Evolutionary conservation across 2,888 invertebrate genomes (phyloP).

Genomic region (Heliconius sara): DNA sequence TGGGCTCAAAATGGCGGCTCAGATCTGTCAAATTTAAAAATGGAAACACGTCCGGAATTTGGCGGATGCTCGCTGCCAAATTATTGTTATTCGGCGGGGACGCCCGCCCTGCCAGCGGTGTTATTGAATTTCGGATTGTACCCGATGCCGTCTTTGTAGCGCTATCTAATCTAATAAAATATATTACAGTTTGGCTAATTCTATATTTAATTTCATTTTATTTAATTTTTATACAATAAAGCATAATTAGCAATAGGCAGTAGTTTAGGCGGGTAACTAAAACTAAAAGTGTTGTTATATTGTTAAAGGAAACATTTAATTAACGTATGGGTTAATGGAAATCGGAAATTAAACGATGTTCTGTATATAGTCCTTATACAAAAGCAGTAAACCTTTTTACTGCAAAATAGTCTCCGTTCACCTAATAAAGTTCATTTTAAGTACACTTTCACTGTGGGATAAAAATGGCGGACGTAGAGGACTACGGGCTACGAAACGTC

Average conservation of each 20-base stretch:
- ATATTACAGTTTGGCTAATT: slow-evolving; percentile 50
- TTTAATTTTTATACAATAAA: background rate
- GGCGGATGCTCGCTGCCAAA: slow-evolving; percentile 79
- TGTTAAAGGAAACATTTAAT: slow-evolving; percentile 18
- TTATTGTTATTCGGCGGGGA: slow-evolving; percentile 80
- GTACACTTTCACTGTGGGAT: slow-evolving; percentile 52
- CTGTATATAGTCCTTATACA: slow-evolving; percentile 56
- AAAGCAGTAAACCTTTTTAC: slow-evolving; percentile 62
- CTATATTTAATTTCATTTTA: slow-evolving; percentile 19
- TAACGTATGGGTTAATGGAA: slow-evolving; percentile 41
- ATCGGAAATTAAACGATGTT: slow-evolving; percentile 51
- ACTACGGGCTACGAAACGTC: slow-evolving; percentile 25
- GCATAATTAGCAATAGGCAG: background rate
- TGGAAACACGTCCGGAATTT: slow-evolving; percentile 79
- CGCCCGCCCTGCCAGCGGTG: slow-evolving; percentile 61
- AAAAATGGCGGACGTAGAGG: slow-evolving; percentile 32
- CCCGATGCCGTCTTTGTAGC: slow-evolving; percentile 67
- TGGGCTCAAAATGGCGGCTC: slow-evolving; percentile 57
- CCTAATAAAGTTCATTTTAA: slow-evolving; percentile 70
- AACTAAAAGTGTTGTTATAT: background rate
- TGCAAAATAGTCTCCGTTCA: slow-evolving; percentile 64
- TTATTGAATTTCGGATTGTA: slow-evolving; percentile 79
- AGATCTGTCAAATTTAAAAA: slow-evolving; percentile 83
- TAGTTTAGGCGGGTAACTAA: too few relatives aligned
- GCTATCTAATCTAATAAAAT: slow-evolving; percentile 62